phyloP scores from a whole-genome alignment of 1,140 invertebrate species.

The Zaprionus ghesquierei region DNA sequence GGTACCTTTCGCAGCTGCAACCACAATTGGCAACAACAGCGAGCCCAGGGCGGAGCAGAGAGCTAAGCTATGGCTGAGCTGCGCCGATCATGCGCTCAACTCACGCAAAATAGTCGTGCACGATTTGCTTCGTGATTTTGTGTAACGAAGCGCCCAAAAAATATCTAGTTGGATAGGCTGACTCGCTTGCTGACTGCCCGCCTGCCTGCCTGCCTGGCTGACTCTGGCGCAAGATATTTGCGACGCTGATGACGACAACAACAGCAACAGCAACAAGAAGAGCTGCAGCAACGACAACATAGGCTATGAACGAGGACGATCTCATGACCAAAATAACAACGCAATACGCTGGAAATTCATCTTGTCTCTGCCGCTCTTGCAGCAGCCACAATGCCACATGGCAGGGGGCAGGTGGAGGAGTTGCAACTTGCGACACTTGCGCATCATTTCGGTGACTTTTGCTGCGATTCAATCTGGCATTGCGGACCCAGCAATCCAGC shows the following conservation, averaged over 20 bases:
- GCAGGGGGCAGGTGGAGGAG: constrained; percentile 22
- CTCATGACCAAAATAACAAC: constrained; percentile 74
- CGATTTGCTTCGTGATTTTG: constrained; percentile 82
- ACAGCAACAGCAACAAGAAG: constrained; percentile 4
- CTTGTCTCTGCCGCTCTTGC: constrained; percentile 42
- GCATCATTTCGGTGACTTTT: constrained; percentile 63
- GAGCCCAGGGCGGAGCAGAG: constrained; percentile 26
- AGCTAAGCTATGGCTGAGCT: no score
- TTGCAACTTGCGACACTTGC: constrained; percentile 62
- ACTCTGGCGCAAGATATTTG: constrained; percentile 26
- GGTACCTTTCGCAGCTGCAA: constrained; percentile 21
- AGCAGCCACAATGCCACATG: constrained; percentile 29
- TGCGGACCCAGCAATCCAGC: neutral
- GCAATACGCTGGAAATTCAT: constrained; percentile 76
- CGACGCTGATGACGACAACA: constrained; percentile 30
- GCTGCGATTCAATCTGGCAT: constrained; percentile 2
- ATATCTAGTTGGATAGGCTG: constrained; percentile 54
- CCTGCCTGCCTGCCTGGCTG: neutral
- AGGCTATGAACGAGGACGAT: constrained; percentile 43
- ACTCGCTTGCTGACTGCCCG: neutral
- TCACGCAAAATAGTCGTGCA: constrained; percentile 83
- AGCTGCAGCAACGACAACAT: constrained; percentile 4
- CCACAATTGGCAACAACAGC: neutral
- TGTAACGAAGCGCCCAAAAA: constrained; percentile 80
- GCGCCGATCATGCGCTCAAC: constrained; percentile 81